Evolutionary conservation across 2,888 invertebrate species (phyloP), one percentile per base, ranked within the genome.

Genomic region (Germaria angustata): DNA sequence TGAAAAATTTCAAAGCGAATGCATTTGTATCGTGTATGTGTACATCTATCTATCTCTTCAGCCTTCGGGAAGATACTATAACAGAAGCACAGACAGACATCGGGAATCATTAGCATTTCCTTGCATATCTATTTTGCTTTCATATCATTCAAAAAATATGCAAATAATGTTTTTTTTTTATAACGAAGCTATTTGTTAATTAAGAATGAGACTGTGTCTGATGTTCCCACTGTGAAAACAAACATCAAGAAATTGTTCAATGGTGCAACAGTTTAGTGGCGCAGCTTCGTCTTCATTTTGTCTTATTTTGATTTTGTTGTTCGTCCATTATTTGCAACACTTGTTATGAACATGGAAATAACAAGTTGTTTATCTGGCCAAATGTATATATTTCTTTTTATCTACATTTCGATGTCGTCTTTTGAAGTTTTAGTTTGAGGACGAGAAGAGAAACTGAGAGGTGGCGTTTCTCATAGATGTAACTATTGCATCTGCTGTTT

Each of bases 401-500:
- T 44, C 4, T 15, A 22, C 32, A 41, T 32, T 22, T 34, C 6
- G 59, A 36, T 55, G 36, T 32, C 49, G 63, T 59, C 41, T 46
- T 15, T 63, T 24, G 2, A 5, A 44, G 46, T 44, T 55, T 34
- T 2, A 11, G 7, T 22, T 63, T 39, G 39, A 1, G 11, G 2
- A 11, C 32, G 32, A 22, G 41, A 57, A 11, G 44, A 39, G 20
- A 44, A 9, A 24, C 24, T 49, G 34, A 7, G 59, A 13, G 55
- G 11, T 22, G 55, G 8, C 15, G 9, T 36, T 20, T 66, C 13
- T 49, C 39, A 55, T n/a, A 49, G n/a, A 28, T 13, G 46, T 39
- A 36, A 55, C 63, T 72, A 20, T 59, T 68, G 28, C 61, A 77
- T 81, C 55, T 81, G 39, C 49, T 36, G 20, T 11, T 77, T 17